phyloP scores from a whole-genome alignment of 1,140 invertebrate species.

The Proales similis region DNA sequence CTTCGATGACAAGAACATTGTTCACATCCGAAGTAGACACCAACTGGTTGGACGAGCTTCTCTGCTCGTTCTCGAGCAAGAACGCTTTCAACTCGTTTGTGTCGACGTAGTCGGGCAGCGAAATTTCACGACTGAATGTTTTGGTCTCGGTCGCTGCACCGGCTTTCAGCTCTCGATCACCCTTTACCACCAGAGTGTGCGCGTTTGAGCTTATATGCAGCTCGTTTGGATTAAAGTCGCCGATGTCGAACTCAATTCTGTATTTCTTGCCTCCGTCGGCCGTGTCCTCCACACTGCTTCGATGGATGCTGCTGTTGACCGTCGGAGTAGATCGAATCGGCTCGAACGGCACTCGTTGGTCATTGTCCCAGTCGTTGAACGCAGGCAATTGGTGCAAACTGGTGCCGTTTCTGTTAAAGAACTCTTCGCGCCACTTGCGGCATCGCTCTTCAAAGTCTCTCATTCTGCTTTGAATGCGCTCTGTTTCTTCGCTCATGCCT shows the following conservation, averaged over 20 bases:
- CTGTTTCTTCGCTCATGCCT: constrained; percentile 16
- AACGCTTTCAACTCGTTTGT: not conserved
- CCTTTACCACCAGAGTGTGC: constrained; percentile 10
- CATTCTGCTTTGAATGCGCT: constrained; percentile 20
- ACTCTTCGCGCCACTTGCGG: constrained; percentile 21
- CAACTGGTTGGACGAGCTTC: not conserved
- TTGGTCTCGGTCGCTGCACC: constrained; percentile 12
- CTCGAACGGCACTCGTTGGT: constrained; percentile 17
- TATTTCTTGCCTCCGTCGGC: constrained; percentile 13
- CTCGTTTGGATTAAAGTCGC: constrained; percentile 33
- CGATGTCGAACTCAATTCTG: constrained; percentile 28
- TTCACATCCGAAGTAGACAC: not conserved
- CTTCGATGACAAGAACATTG: constrained; percentile 15
- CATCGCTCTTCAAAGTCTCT: constrained; percentile 36
- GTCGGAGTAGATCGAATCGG: too few relatives aligned
- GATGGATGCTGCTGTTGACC: not conserved
- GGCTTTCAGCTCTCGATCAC: constrained; percentile 21
- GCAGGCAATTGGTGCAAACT: not conserved
- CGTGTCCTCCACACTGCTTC: constrained; percentile 7
- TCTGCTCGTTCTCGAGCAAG: not conserved
- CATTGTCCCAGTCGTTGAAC: not conserved
- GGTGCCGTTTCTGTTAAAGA: not conserved
- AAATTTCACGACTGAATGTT: constrained; percentile 29
- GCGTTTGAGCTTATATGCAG: constrained; percentile 4
- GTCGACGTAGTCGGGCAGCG: constrained; percentile 26